phyloP scores from a whole-genome alignment of 2,888 invertebrate genomes.

The Seira musarum region DNA sequence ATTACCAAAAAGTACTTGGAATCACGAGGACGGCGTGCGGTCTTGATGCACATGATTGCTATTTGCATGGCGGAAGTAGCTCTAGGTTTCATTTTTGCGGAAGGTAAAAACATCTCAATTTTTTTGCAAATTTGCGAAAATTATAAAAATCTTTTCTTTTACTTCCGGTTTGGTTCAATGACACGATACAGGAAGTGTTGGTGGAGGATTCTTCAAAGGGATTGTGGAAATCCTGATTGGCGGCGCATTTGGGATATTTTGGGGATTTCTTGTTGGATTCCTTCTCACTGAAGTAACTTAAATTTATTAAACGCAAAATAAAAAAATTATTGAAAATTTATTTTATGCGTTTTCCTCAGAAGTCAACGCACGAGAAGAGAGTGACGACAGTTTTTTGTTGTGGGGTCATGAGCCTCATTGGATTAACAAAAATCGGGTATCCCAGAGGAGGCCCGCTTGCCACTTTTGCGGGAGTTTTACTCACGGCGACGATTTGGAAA shows the following conservation, averaged over 20 bases:
- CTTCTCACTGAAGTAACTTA: constrained; percentile 54
- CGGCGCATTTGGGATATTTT: constrained; percentile 58
- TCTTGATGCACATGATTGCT: constrained; percentile 67
- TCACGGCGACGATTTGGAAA: constrained; percentile 57
- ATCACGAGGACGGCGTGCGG: constrained; percentile 66
- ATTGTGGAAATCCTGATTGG: constrained; percentile 62
- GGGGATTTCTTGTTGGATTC: constrained; percentile 61
- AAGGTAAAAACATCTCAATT: constrained; percentile 48
- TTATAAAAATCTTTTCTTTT: not conserved
- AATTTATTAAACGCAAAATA: not conserved
- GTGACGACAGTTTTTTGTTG: constrained; percentile 55
- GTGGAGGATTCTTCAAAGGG: constrained; percentile 58
- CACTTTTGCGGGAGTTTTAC: constrained; percentile 57
- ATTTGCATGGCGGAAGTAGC: constrained; percentile 65
- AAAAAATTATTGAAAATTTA: constrained; percentile 1
- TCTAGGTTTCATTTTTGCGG: constrained; percentile 63
- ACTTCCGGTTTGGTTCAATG: constrained; percentile 7
- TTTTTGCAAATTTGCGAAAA: not conserved
- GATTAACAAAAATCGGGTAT: constrained; percentile 63
- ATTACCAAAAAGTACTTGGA: constrained; percentile 36
- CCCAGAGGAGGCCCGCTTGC: constrained; percentile 65
- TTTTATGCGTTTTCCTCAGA: constrained; percentile 26
- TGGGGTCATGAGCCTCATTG: constrained; percentile 62
- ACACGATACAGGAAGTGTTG: constrained; percentile 52
- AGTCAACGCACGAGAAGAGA: constrained; percentile 37